Evolutionary conservation across 2,888 invertebrate species (phyloP), one percentile per base, ranked within the genome.

Genomic region (Phengaris alcon): DNA sequence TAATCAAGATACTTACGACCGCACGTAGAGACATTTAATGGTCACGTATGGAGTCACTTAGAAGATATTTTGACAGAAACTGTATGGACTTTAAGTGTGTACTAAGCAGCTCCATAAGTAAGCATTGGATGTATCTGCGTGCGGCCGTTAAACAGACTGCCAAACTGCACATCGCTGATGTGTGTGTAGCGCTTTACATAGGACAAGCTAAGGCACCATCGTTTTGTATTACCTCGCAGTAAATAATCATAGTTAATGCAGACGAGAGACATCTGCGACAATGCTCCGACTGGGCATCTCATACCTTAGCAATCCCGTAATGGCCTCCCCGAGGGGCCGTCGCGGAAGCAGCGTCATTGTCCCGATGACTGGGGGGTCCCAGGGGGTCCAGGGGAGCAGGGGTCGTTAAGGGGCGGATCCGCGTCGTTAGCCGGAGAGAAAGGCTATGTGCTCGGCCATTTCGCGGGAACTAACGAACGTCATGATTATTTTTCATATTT

Each of bases 351-450:
- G 35, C 64, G 84, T 87, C 85, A 88, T 89, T 89, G 87, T 86
- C 35, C 64, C 35, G 64, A 64, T 64, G 64, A 64, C 64, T 35
- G 64, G 15, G 64, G 44, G 64, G 64, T 64, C 64, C 64, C 64
- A 12, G 64, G 64, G 64, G 12, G 15, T 10, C 35, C 7, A 78
- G 82, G 82, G 83, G 80, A 76, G 84, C 9, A 15, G 22, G 64
- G 64, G 35, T 92, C 91, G 84, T 92, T 90, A 91, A 85, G 80
- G 86, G 84, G 86, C 89, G 91, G 91, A 92, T 88, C 87, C 83
- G 80, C 84, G 82, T 88, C 90, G 90, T 90, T 90, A 90, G 84
- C 84, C 84, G 85, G 82, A 91, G 87, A 92, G 91, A 92, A 91
- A 89, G 91, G 78, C 85, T 85, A 89, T 90, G 83, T 88, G 83